These are phyloP conservation scores for Orchesella flavescens DNA, from an alignment of 2,888 invertebrate species.

Conservation along the genomic window DNA sequence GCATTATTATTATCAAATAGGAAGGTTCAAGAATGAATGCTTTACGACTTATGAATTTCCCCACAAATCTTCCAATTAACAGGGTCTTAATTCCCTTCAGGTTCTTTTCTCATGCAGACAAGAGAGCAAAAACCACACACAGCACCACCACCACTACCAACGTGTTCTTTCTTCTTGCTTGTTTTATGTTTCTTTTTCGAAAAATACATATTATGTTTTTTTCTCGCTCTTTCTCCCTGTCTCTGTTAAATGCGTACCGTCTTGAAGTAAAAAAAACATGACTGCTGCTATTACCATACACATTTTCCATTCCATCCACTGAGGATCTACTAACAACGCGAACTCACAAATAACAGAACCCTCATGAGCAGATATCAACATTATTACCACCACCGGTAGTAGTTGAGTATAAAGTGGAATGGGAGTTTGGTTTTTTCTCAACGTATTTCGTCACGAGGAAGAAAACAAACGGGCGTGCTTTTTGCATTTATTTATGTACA, in stretches of 20 bases:
- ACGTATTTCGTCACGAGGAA: constrained; percentile 33
- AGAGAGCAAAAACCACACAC: constrained; percentile 19
- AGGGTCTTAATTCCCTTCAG: constrained; percentile 53
- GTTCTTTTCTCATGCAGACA: constrained; percentile 42
- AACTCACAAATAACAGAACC: constrained; percentile 2
- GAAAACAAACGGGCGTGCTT: constrained; percentile 49
- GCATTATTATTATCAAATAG: background rate
- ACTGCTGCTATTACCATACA: constrained; percentile 23
- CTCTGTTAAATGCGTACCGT: background rate
- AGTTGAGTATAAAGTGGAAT: constrained; percentile 10
- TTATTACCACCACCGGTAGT: background rate
- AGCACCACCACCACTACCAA: background rate
- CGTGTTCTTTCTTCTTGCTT: background rate
- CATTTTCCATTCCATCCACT: background rate
- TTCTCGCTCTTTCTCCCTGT: constrained; percentile 12
- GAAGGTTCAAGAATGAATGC: constrained; percentile 16
- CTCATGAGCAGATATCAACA: constrained; percentile 3
- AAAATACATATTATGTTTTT: constrained; percentile 9
- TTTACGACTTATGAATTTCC: constrained; percentile 51
- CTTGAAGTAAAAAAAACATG: background rate
- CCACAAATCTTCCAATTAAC: constrained; percentile 57
- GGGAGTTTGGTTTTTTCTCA: constrained; percentile 23
- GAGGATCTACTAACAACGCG: constrained; percentile 20
- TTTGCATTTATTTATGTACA: constrained; percentile 50
- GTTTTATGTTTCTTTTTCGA: background rate